A percentile compares a stretch with the other conserved stretches of the same genome.
phyloP scores from a whole-genome alignment of 2,888 invertebrate species.

The Cheilosia grossa region DNA sequence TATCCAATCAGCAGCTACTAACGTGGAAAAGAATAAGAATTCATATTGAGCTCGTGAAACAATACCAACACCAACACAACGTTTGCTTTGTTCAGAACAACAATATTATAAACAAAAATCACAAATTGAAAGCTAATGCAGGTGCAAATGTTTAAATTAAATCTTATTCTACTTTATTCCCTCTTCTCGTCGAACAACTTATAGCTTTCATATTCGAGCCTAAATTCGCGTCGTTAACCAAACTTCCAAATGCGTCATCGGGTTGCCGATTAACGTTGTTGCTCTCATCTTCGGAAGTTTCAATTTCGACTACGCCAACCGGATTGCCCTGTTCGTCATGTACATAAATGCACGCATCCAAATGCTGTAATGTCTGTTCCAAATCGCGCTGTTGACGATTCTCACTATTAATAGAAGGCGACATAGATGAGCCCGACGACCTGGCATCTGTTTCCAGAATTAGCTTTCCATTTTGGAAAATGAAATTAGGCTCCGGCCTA shows the following conservation, averaged over 20 bases:
- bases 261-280: constrained; percentile 4
- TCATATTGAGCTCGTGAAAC: too few species aligned
- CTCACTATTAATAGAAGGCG: constrained; percentile 31
- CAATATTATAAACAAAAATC: too few species aligned
- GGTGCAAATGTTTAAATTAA: too few species aligned
- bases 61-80: too few species aligned
- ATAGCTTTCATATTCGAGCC: constrained; percentile 56
- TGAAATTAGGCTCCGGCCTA: constrained; percentile 75
- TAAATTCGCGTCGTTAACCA: constrained; percentile 50
- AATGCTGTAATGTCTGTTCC: constrained; percentile 13
- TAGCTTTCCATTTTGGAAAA: constrained; percentile 74
- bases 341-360: constrained; percentile 45
- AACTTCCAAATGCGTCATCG: constrained; percentile 53
- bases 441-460: constrained; percentile 75
- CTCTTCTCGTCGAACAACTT: constrained; percentile 25
- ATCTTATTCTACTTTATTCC: neutral
- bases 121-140: too few species aligned
- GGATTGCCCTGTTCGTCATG: constrained; percentile 47
- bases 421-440: constrained; percentile 69
- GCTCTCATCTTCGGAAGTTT: constrained; percentile 9
- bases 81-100: too few species aligned
- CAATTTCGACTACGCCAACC: constrained; percentile 22
- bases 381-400: neutral
- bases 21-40: too few species aligned
- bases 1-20: too few species aligned